A percentile compares a stretch with the other conserved stretches of the same genome.
Evolutionary conservation across 2,113 vertebrate genomes (phyloP).

Genomic region (Elaphurus davidianus): DNA sequence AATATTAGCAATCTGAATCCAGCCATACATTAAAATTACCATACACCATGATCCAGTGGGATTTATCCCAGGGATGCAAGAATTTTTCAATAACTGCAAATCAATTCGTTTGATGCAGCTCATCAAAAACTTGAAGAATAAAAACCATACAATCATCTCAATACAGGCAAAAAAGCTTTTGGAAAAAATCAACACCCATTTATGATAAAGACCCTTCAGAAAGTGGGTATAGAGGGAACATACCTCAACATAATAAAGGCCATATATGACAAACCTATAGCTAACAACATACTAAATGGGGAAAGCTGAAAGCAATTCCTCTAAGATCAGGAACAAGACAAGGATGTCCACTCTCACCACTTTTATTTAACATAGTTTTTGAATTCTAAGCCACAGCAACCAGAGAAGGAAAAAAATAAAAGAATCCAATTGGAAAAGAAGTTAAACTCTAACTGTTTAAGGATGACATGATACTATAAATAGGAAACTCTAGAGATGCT

Average conservation of each 20-base stretch:
- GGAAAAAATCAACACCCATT: neutral
- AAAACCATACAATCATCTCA: neutral
- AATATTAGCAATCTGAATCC: neutral
- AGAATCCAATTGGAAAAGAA: neutral
- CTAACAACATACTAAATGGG: neutral
- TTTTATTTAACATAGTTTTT: neutral
- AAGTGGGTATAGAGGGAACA: neutral
- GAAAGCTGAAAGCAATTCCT: neutral
- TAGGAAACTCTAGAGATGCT: neutral
- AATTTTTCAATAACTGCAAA: neutral
- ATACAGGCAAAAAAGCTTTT: neutral
- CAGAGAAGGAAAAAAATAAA: neutral
- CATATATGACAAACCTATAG: neutral
- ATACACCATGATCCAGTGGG: neutral
- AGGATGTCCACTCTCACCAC: neutral
- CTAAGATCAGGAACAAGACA: neutral
- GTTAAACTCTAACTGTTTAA: neutral
- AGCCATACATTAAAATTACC: neutral
- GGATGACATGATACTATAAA: neutral
- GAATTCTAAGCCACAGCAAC: neutral
- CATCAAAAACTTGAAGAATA: neutral
- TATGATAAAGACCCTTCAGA: neutral
- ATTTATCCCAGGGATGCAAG: neutral
- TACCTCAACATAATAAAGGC: neutral
- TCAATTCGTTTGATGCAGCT: neutral